Percentiles rank a stretch among this genome's conserved stretches.
Evolutionary conservation across 2,888 invertebrate genomes (phyloP).

Genomic region (Leucoma salicis): DNA sequence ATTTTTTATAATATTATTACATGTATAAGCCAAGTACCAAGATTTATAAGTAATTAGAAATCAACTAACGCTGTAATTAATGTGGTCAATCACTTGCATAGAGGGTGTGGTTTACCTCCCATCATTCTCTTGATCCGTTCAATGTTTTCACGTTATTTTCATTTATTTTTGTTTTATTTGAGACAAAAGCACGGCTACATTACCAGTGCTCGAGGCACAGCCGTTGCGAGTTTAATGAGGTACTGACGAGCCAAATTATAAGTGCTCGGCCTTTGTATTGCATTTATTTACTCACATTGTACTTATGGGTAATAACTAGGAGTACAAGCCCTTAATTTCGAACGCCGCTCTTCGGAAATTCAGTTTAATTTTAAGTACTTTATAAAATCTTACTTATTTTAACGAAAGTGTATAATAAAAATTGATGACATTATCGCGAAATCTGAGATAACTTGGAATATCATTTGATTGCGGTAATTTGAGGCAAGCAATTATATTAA

Average conservation of each 20-base stretch:
- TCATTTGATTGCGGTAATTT: no score
- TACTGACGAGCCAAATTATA: constrained; percentile 77
- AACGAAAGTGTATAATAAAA: constrained; percentile 36
- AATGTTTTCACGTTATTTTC: constrained; percentile 73
- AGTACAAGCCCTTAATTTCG: constrained; percentile 67
- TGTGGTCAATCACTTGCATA: constrained; percentile 59
- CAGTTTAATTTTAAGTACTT: constrained; percentile 56
- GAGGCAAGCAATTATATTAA: no score
- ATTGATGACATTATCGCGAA: no score
- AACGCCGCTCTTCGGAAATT: constrained; percentile 60
- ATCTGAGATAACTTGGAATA: no score
- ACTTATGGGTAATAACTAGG: constrained; percentile 79
- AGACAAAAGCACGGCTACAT: constrained; percentile 65
- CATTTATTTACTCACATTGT: constrained; percentile 79
- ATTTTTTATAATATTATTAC: no score
- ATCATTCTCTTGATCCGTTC: constrained; percentile 69
- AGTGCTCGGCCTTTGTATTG: constrained; percentile 62
- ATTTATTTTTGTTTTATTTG: constrained; percentile 73
- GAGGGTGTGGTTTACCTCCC: constrained; percentile 70
- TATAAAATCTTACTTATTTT: constrained; percentile 50
- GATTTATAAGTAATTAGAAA: background rate
- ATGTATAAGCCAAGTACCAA: no score
- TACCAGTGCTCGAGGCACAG: constrained; percentile 62
- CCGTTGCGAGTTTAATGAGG: constrained; percentile 72
- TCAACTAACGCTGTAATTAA: constrained; percentile 71